Percentiles rank a stretch among this genome's conserved stretches.
These are phyloP conservation scores for Diplazon laetatorius DNA, from an alignment of 2,888 invertebrate species.

Conservation along the genomic window DNA sequence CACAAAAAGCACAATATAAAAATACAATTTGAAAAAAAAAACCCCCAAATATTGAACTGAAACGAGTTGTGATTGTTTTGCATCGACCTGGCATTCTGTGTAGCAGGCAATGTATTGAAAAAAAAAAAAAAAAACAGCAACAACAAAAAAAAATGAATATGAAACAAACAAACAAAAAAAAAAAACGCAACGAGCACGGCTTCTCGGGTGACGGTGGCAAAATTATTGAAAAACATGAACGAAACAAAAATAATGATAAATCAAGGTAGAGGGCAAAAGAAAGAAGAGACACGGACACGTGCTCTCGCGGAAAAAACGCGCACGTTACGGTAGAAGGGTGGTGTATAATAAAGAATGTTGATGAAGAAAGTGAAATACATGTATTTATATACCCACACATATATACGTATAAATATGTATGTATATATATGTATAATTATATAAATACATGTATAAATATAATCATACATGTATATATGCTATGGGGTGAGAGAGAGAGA, in stretches of 20 bases:
- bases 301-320: slow-evolving; percentile 51
- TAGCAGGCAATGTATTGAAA: slow-evolving; percentile 53
- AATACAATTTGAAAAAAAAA: slow-evolving; percentile 21
- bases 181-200: slow-evolving; percentile 77
- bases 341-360: slow-evolving; percentile 59
- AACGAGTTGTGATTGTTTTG: slow-evolving; percentile 44
- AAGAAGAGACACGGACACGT: slow-evolving; percentile 51
- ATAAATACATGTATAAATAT: too few relatives aligned
- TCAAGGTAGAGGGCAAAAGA: slow-evolving; percentile 67
- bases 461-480: too few relatives aligned
- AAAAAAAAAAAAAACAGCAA: slow-evolving; percentile 1
- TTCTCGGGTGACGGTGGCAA: slow-evolving; percentile 80
- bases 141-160: slow-evolving; percentile 50
- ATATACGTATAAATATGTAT: too few relatives aligned
- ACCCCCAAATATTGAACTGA: slow-evolving; percentile 29
- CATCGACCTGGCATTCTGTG: slow-evolving; percentile 47
- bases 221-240: slow-evolving; percentile 67
- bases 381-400: too few relatives aligned
- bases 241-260: slow-evolving; percentile 59
- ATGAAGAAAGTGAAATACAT: slow-evolving; percentile 51
- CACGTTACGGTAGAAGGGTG: slow-evolving; percentile 60
- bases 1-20: slow-evolving; percentile 10
- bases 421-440: too few relatives aligned
- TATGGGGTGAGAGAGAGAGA: too few relatives aligned
- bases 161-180: slow-evolving; percentile 61